Conservation (phyloP, 2,888 invertebrate species). For the Lottia gigantea region DNA sequence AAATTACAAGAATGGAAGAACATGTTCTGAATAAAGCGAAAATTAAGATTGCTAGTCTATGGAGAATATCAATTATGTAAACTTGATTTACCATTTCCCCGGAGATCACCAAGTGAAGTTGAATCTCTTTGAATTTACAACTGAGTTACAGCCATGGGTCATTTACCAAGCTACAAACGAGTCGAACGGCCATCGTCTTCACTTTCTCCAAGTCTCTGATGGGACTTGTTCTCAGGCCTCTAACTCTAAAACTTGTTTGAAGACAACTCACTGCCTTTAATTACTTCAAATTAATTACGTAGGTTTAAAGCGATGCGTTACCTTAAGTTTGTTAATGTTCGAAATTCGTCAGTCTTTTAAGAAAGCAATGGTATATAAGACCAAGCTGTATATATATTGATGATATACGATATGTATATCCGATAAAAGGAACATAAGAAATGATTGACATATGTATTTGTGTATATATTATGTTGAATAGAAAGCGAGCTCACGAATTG, state of each 20-base stretch:
- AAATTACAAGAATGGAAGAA: neutral
- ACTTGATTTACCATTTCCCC: conserved; percentile 1
- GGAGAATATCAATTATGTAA: conserved; percentile 9
- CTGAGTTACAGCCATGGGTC: conserved; percentile 1
- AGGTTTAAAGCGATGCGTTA: neutral
- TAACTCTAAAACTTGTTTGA: neutral
- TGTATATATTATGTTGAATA: neutral
- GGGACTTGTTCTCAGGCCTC: neutral
- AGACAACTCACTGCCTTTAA: neutral
- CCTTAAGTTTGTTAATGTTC: neutral
- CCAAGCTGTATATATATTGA: neutral
- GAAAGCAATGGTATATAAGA: too few relatives aligned
- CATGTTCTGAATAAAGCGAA: neutral
- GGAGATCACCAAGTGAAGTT: neutral
- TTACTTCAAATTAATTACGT: conserved; percentile 9
- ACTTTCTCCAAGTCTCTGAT: neutral
- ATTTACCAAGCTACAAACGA: conserved; percentile 4
- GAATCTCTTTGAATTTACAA: conserved; percentile 4
- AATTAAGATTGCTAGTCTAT: neutral
- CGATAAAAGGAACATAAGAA: neutral
- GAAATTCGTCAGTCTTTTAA: too few relatives aligned
- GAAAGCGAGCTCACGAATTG: neutral
- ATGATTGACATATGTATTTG: conserved; percentile 1
- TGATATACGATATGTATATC: neutral
- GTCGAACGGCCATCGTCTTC: neutral